Base-by-base conservation (phyloP, 2,113 vertebrate genomes). In the Brachyhypopomus occidentalis region DNA sequence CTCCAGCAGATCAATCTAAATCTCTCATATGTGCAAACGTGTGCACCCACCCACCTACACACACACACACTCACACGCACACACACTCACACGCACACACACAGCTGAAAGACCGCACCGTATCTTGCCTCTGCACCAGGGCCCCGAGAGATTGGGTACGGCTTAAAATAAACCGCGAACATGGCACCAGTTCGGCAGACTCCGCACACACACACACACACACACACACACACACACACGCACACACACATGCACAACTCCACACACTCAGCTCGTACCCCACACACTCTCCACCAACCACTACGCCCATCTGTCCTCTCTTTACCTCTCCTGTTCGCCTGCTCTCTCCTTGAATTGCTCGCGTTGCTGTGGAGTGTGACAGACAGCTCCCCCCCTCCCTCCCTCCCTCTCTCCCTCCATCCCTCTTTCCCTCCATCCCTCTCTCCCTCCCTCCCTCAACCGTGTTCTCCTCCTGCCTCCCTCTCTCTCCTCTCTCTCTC, bases 131-230 rank as follows among this genome's bases (percentile, higher is more conserved):
- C 34, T 60, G 81, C 77, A 85, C 78, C 48, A 77, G 78, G 67
- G 52, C 73, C 77, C 75, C 71, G 52, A 78, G 81, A 80, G 81
- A 83, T 86, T 83, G 83, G 73, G 74, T 71, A 80, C 74, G 77
- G 84, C 81, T 83, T 86, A 79, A 86, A 84, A 86, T 79, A 81
- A 80, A 83, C 82, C 58, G 36, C 7, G 45, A 74, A 72, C 41
- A 60, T 59, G 72, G 55, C 63, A 73, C 72, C 20, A 20, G 74
- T 14, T 71, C 67, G 72, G 58, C n/a, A 84, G 72, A 84, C 60
- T 52, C 22, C 12, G 20, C 62, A 55, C 22, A 38, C n/a, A 71
- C 45, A 70, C 17, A 25, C 78, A 73, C 36, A 72, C 36, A 58
- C 64, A n/a, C 63, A 55, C 66, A 66, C 38, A 77, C 67, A n/a